Evolutionary conservation across 2,888 invertebrate species (phyloP), one percentile per base, ranked within the genome.

Genomic region (Cabera pusaria): DNA sequence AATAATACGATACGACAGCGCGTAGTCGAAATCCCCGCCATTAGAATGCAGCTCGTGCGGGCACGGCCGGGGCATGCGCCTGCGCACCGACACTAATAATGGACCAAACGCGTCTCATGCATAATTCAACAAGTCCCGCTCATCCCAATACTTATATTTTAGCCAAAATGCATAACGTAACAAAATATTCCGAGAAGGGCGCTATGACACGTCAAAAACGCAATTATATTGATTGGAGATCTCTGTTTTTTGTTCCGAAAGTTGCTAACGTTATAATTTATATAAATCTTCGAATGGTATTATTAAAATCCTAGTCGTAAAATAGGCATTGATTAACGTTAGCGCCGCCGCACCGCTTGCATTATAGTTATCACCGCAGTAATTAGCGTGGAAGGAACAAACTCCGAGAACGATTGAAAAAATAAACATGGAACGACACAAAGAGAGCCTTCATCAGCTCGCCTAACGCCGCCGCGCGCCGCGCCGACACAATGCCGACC

Each of bases 1-100:
- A 70, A 71, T 73, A 79, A 72, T 72, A 52, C 73, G 72, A 77
- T 73, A 59, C 68, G 71, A 72, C 72, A 68, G 58, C 59, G 63
- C 36, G 64, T 56, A 61, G 60, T 62, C 60, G 64, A 71, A 72
- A 75, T 78, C 70, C 52, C 47, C 50, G 51, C 58, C 75, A 82
- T 87, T 83, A 80, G 69, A 71, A 87, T 87, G 83, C 87, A 76
- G 85, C 84, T 78, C 87, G 87, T 86, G 86, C 85, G 72, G 64
- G 70, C 39, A 55, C 36, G 64, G 69, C 63, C 71, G 74, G 74
- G 72, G 64, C 56, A 67, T 71, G 72, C 70, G 63, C 64, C 76
- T 56, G 67, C 71, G 72, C 70, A 63, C 64, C 76, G 64, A 69
- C 71, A 56, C 59, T 76, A 72, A 80, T 83, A 77, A 84, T 81